A percentile compares a stretch with the other conserved stretches of the same genome.
These are phyloP conservation scores for Bombus sibiricus DNA, from an alignment of 1,140 invertebrate genomes.

Conservation along the genomic window DNA sequence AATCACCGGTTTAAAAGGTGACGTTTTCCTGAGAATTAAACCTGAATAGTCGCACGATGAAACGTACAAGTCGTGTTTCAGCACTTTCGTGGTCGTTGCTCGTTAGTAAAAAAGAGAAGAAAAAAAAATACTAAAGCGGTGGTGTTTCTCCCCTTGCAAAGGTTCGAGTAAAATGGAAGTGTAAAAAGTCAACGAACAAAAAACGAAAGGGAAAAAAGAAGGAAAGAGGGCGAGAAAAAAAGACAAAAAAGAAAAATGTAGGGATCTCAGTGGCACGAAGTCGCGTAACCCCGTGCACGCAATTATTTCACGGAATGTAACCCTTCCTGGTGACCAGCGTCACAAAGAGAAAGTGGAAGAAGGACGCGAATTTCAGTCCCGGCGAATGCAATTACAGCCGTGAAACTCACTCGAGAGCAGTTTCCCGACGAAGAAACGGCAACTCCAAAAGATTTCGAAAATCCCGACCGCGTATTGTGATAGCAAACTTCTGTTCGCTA, in stretches of 20 bases:
- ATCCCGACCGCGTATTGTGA: not conserved
- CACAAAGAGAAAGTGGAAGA: not conserved
- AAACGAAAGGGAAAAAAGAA: not conserved
- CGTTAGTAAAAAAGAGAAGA: not conserved
- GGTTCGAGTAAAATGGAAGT: constrained; percentile 17
- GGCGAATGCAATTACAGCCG: not conserved
- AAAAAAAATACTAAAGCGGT: not conserved
- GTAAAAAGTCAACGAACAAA: not conserved
- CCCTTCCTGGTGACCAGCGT: not conserved
- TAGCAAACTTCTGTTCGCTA: not conserved
- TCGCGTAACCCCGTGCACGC: not conserved
- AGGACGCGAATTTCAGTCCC: too few relatives aligned
- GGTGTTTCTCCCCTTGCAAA: not conserved
- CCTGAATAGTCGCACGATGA: constrained; percentile 4
- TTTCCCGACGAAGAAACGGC: not conserved
- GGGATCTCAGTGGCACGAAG: not conserved
- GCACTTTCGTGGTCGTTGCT: constrained; percentile 35
- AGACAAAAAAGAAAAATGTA: not conserved
- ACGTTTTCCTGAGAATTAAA: not conserved
- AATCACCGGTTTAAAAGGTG: not conserved
- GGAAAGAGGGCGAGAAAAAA: not conserved
- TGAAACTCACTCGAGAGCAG: not conserved
- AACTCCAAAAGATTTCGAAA: not conserved
- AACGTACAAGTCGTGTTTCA: constrained; percentile 19
- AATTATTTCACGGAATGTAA: constrained; percentile 31